Evolutionary conservation across 2,888 invertebrate species (phyloP).

Genomic region (Nephrotoma appendiculata): DNA sequence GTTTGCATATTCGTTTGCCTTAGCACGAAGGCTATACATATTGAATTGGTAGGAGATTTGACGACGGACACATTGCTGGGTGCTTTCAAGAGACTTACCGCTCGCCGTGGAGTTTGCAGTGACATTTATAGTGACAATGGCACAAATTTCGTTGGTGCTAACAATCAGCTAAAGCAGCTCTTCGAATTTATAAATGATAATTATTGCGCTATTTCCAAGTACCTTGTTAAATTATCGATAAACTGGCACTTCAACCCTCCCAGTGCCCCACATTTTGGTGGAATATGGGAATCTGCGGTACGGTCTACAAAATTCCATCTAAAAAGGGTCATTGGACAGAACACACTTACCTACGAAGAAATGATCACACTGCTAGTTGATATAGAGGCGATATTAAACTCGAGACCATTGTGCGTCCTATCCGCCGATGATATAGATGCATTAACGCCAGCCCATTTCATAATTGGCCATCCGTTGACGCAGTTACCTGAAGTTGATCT

Average conservation of each 20-base stretch:
- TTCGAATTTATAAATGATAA: too few relatives aligned
- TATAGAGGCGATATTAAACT: neutral
- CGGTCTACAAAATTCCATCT: neutral
- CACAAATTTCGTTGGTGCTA: too few relatives aligned
- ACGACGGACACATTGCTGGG: conserved; percentile 17
- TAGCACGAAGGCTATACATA: conserved; percentile 11
- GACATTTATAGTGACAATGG: too few relatives aligned
- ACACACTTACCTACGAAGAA: too few relatives aligned
- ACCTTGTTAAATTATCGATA: too few relatives aligned
- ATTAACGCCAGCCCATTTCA: neutral
- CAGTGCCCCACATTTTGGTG: neutral
- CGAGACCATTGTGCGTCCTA: neutral
- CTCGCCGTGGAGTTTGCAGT: too few relatives aligned
- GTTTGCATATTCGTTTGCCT: conserved; percentile 19
- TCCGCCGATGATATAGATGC: neutral
- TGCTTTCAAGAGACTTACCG: conserved; percentile 8
- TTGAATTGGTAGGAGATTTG: neutral
- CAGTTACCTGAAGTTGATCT: conserved; percentile 15
- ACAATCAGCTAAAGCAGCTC: conserved; percentile 7
- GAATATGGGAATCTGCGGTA: neutral
- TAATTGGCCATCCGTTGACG: neutral
- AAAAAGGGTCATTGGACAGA: too few relatives aligned
- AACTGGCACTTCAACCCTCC: neutral
- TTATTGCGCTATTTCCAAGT: too few relatives aligned
- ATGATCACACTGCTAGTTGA: neutral